A percentile compares a stretch with the other conserved stretches of the same genome.
phyloP scores from a whole-genome alignment of 1,140 invertebrate species.

The Drosophila nebulosa region DNA sequence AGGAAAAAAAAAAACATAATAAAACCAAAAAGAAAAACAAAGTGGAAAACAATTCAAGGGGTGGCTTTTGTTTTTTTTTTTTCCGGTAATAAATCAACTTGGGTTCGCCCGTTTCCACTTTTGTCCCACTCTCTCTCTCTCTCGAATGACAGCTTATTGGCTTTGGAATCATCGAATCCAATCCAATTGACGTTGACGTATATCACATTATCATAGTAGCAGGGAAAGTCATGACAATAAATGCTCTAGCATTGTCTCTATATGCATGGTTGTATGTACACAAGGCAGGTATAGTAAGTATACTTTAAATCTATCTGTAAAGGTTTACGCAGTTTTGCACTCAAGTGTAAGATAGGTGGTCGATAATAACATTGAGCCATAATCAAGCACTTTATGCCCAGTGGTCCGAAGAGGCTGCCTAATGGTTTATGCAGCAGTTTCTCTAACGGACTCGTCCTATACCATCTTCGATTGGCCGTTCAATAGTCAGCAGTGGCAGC shows the following conservation, averaged over 20 bases:
- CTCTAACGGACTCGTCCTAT: not conserved
- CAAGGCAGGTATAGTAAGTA: slow-evolving; percentile 32
- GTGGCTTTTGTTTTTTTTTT: slow-evolving; percentile 71
- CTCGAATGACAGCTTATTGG: slow-evolving; percentile 72
- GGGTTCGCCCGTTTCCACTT: slow-evolving; percentile 11
- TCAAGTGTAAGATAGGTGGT: not conserved
- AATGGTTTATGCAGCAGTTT: slow-evolving; percentile 8
- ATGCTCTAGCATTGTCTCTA: slow-evolving; percentile 39
- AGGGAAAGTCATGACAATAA: slow-evolving; percentile 64
- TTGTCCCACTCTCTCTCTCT: not conserved
- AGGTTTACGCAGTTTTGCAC: slow-evolving; percentile 1
- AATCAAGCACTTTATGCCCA: slow-evolving; percentile 18
- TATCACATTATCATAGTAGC: slow-evolving; percentile 76
- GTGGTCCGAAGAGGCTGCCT: not conserved
- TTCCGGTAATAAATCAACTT: slow-evolving; percentile 71
- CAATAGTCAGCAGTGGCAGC: slow-evolving; percentile 11
- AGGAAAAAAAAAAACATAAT: slow-evolving; percentile 7
- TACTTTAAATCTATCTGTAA: slow-evolving; percentile 44
- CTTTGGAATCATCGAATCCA: slow-evolving; percentile 70
- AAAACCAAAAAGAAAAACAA: slow-evolving; percentile 2
- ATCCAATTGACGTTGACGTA: slow-evolving; percentile 74
- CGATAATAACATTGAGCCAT: not conserved
- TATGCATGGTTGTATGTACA: not conserved
- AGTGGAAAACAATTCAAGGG: slow-evolving; percentile 44
- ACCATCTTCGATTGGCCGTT: slow-evolving; percentile 26